Evolutionary conservation across 2,113 vertebrate genomes (phyloP), one percentile per base, ranked within the genome.

Genomic region (Leptocoma aspasia): DNA sequence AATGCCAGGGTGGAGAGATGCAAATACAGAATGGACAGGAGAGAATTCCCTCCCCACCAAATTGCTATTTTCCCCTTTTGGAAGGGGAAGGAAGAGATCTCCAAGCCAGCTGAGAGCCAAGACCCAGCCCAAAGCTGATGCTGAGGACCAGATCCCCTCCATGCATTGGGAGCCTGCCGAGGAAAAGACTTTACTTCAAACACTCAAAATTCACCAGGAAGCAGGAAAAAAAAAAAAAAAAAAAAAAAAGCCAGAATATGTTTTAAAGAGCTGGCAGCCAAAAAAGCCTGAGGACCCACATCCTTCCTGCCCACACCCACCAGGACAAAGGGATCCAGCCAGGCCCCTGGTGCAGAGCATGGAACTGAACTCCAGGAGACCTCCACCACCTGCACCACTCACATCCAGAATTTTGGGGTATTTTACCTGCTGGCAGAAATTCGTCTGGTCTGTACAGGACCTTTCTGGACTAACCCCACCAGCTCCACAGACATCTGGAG

Each of bases 331-430:
- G 12, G 33, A 63, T 1, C n/a, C 86, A 65, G 57, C 24, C 90
- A 91, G 80, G 30, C 24, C n/a, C 35, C 35, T 0, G 0, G 60
- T 3, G 1, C 26, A 8, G 1, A 26, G 61, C 0, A 0, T 3
- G 14, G 59, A 39, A 39, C 57, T 4, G 7, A 70, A 30, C 13
- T 5, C 33, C 7, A 24, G 69, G 13, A 33, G 7, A 37, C 8
- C 54, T 37, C 28, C 4, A 1, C 19, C 78, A 28, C 56, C 68
- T 60, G 44, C 1, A 5, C 3, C 26, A 15, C 37, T 28, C 54
- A 54, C 4, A 41, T 3, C 20, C 11, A 11, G 27, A 49, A 69
- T 39, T 33, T 7, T 14, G 3, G 70, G 49, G 7, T 3, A 6
- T 53, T 65, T 61, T 9, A 64, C 53, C 61, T 60, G 39, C 59